Base-by-base conservation (phyloP, 2,113 vertebrate genomes). In the Etheostoma cragini region DNA sequence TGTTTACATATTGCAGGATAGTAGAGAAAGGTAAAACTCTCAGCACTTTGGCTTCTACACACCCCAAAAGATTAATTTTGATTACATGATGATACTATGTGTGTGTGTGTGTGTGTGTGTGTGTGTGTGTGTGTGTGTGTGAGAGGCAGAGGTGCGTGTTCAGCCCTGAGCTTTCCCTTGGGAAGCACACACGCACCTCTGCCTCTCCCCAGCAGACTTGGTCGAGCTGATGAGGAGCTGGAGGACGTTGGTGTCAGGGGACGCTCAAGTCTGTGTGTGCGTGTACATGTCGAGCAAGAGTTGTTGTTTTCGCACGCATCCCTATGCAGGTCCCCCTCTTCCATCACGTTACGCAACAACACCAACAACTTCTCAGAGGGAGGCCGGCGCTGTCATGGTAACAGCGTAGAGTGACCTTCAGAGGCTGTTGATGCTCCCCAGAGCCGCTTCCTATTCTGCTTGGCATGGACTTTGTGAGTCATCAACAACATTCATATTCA, bases 401-500 rank as follows among this genome's bases (percentile, higher is more conserved):
- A 93, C 92, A 52, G 81, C 57, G 56, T 80, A 24, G 81, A 87
- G 86, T 91, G 91, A 92, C 92, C 93, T 92, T 92, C 93, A 91
- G 91, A 91, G 82, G 80, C 86, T 88, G 89, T 3, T 75, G 84
- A 83, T 83, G 87, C 87, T 88, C 88, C 90, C 89, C 72, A 61
- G 89, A 91, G 90, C 84, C 57, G 50, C 85, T 77, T 89, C 81
- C 69, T 83, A 64, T 84, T 90, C 83, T 84, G 83, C 87, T 86
- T 72, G 83, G 65, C 86, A 30, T 47, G 83, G 89, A 91, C 83
- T 89, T 89, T 90, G 85, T 92, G 89, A 92, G 88, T 92, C 89
- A 90, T 89, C 90, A 80, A 65, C 87, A 89, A 87, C 90, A 90
- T 91, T 89, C 85, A 91, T 83, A 92, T 89, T 79, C 91, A 85